Percentiles rank a stretch among this genome's conserved stretches.
These are phyloP conservation scores for Grammomys dolichurus DNA, from an alignment of 2,113 vertebrate genomes.

Conservation along the genomic window DNA sequence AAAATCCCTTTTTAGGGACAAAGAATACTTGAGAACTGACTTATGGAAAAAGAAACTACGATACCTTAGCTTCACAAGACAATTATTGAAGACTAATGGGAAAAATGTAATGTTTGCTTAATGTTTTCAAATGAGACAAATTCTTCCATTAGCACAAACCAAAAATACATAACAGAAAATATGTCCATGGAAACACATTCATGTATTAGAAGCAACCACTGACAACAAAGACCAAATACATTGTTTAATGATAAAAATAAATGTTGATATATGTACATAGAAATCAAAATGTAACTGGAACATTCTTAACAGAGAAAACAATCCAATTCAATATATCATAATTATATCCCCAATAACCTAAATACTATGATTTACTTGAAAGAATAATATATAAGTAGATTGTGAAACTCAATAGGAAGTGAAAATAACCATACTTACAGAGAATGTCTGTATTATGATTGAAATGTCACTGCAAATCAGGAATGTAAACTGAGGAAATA, in stretches of 20 bases:
- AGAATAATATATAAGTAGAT: neutral
- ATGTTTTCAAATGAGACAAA: neutral
- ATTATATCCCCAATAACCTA: neutral
- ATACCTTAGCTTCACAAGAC: neutral
- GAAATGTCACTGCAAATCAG: neutral
- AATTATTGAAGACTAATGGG: neutral
- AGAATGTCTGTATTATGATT: neutral
- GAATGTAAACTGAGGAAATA: neutral
- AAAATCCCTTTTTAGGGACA: neutral
- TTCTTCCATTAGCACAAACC: neutral
- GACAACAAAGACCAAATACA: neutral
- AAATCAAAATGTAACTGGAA: neutral
- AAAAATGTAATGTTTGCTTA: neutral
- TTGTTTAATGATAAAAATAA: neutral
- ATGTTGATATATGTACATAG: neutral
- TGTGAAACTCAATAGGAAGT: neutral
- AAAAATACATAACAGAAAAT: neutral
- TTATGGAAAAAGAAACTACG: neutral
- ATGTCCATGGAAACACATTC: neutral
- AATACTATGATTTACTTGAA: neutral
- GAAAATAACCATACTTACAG: neutral
- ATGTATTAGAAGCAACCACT: neutral
- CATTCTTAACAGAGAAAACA: neutral
- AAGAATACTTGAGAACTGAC: neutral
- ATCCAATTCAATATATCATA: neutral